Conservation (phyloP, 2,113 vertebrate species). For the Pteropus alecto region DNA sequence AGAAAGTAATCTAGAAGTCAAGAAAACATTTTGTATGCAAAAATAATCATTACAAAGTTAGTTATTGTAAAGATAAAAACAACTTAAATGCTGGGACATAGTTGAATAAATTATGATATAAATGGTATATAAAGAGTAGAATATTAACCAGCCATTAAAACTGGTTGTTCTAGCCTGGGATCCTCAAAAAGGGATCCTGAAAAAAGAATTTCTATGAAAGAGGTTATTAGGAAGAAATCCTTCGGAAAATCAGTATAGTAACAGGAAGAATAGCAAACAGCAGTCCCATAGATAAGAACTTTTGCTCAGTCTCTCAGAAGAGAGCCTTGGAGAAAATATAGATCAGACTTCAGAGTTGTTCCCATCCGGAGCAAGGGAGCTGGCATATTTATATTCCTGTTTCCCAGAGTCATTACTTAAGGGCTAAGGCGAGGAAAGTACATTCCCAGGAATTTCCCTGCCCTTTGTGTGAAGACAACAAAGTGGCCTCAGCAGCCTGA, state of each 20-base stretch:
- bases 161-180: not conserved
- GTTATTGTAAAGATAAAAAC: not conserved
- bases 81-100: not conserved
- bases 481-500: not conserved
- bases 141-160: not conserved
- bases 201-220: not conserved
- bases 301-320: not conserved
- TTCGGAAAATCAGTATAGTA: not conserved
- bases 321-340: not conserved
- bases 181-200: not conserved
- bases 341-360: not conserved
- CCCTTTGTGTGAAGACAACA: not conserved
- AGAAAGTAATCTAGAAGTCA: not conserved
- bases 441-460: not conserved
- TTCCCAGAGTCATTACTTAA: not conserved
- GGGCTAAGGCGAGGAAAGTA: not conserved
- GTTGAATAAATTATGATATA: not conserved
- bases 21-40: not conserved
- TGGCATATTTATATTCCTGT: not conserved
- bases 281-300: not conserved
- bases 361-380: not conserved
- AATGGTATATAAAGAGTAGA: not conserved
- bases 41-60: not conserved
- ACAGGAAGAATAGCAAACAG: not conserved
- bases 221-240: not conserved